Conservation (phyloP, 2,888 invertebrate species). For the Cremastobaeus sp. region DNA sequence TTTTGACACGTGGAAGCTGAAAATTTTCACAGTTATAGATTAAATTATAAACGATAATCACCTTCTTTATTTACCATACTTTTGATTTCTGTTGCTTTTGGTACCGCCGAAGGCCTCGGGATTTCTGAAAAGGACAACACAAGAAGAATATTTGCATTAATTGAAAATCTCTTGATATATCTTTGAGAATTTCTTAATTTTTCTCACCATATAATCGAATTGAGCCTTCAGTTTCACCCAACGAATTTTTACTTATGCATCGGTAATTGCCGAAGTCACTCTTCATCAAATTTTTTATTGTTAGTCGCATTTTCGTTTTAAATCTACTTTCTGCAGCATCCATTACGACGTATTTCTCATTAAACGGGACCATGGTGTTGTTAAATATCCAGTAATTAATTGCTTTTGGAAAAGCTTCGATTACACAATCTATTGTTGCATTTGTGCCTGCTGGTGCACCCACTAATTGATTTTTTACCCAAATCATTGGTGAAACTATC, state of each 20-base stretch:
- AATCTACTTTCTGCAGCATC: constrained; percentile 92
- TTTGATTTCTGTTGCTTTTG: constrained; percentile 89
- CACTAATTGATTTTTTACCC: constrained; percentile 95
- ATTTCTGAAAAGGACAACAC: too few species aligned
- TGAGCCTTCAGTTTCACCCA: constrained; percentile 95
- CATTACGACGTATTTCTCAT: constrained; percentile 89
- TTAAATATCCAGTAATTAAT: constrained; percentile 96
- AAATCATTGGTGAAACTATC: constrained; percentile 95
- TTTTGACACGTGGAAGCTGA: too few species aligned
- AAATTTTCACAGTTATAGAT: too few species aligned
- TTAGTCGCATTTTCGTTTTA: constrained; percentile 92
- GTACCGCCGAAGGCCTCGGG: constrained; percentile 91
- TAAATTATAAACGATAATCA: too few species aligned
- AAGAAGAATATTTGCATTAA: too few species aligned
- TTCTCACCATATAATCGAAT: constrained; percentile 87
- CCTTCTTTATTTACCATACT: constrained; percentile 88
- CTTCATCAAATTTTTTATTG: constrained; percentile 88
- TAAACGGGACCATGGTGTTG: constrained; percentile 92
- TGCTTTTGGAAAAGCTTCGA: constrained; percentile 93
- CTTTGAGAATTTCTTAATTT: not conserved
- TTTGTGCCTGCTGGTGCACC: constrained; percentile 94
- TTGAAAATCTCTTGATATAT: too few species aligned
- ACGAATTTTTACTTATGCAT: constrained; percentile 95
- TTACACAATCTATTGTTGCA: constrained; percentile 94
- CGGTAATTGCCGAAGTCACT: constrained; percentile 94